These are phyloP conservation scores for Galleria mellonella DNA, from an alignment of 1,140 invertebrate species.

Conservation along the genomic window DNA sequence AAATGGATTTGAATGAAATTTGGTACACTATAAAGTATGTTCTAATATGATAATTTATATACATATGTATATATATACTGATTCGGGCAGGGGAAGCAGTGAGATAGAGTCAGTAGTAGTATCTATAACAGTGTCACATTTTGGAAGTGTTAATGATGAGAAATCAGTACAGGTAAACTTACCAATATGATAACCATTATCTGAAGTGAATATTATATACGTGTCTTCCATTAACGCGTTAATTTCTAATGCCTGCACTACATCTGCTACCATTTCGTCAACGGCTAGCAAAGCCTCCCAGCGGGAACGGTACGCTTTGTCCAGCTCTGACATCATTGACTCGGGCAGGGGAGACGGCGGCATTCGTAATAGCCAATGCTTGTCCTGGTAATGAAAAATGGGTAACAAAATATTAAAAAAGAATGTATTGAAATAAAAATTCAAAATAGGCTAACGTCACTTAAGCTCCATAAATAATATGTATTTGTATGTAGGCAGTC, in stretches of 20 bases:
- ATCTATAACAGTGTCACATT: no score
- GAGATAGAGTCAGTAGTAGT: no score
- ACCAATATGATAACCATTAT: constrained; percentile 94
- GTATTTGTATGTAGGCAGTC: no score
- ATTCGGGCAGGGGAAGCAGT: no score
- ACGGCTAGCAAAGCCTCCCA: constrained; percentile 89
- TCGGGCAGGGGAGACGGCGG: constrained; percentile 78
- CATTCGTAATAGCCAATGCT: constrained; percentile 87
- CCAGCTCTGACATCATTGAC: constrained; percentile 75
- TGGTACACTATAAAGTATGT: no score
- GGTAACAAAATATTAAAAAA: neutral
- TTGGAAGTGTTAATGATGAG: no score
- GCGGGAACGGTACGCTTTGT: constrained; percentile 80
- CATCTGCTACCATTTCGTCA: constrained; percentile 85
- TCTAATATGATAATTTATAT: no score
- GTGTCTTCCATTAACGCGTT: constrained; percentile 80
- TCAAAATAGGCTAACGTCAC: no score
- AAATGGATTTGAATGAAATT: no score
- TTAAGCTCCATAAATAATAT: no score
- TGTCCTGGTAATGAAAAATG: constrained; percentile 73
- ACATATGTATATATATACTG: no score
- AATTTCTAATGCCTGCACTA: constrained; percentile 76
- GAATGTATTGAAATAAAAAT: no score
- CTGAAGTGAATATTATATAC: constrained; percentile 89
- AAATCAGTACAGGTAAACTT: constrained; percentile 21